Evolutionary conservation across 2,113 vertebrate species (phyloP).

Genomic region (Emydura subglobosa): DNA sequence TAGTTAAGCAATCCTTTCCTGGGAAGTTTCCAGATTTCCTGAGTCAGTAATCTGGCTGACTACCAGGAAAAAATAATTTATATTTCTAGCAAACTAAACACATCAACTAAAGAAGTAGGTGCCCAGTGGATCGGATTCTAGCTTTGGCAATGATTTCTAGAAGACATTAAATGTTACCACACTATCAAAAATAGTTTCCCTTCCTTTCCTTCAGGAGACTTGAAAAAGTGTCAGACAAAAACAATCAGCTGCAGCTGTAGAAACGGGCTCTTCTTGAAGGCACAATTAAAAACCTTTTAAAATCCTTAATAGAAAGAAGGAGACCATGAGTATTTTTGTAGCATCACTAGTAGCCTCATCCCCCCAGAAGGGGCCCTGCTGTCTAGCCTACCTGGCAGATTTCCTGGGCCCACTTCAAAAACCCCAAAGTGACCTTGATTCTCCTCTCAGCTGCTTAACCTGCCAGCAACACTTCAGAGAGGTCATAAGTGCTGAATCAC

Average conservation of each 20-base stretch:
- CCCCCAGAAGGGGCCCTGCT: neutral
- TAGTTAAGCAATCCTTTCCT: slow-evolving; percentile 81
- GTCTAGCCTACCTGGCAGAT: neutral
- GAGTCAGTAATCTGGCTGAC: slow-evolving; percentile 74
- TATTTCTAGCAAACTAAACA: slow-evolving; percentile 53
- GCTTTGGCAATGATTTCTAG: slow-evolving; percentile 33
- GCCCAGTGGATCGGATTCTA: slow-evolving; percentile 3
- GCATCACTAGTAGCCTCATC: neutral
- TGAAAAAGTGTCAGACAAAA: neutral
- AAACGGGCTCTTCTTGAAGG: neutral
- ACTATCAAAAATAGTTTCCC: neutral
- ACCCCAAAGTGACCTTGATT: neutral
- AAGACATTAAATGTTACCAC: neutral
- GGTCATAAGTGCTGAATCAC: neutral
- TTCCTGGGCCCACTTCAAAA: neutral
- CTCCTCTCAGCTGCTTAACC: neutral
- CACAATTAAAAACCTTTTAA: neutral
- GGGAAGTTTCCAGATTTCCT: slow-evolving; percentile 78
- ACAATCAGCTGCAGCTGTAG: neutral
- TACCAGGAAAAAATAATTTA: slow-evolving; percentile 70
- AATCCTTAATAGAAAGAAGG: neutral
- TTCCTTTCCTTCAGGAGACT: neutral
- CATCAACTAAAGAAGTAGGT: neutral
- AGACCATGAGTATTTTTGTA: neutral
- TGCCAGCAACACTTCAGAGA: neutral